phyloP scores from a whole-genome alignment of 2,113 vertebrate species.

The Microtus pennsylvanicus region DNA sequence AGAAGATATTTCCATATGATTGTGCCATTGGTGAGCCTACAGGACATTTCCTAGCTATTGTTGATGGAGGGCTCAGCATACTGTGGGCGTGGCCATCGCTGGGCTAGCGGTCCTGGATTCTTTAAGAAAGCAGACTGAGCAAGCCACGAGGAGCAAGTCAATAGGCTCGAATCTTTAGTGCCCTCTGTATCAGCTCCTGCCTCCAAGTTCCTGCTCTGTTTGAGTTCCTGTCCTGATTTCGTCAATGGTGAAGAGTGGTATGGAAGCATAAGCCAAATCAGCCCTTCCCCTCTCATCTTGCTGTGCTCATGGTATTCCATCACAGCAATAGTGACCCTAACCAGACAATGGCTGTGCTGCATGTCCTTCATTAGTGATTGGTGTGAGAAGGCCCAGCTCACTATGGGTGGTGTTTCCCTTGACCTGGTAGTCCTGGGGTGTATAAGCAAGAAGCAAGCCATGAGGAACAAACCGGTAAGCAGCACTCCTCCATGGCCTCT shows the following conservation, averaged over 20 bases:
- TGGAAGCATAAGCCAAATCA: background rate
- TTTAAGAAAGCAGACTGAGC: background rate
- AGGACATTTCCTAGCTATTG: background rate
- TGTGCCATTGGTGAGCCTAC: background rate
- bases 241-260: background rate
- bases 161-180: background rate
- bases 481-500: background rate
- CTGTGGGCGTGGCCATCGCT: background rate
- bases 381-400: background rate
- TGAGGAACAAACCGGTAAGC: background rate
- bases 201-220: background rate
- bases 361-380: background rate
- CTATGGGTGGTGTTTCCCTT: background rate
- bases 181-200: background rate
- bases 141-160: background rate
- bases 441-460: background rate
- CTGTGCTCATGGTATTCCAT: background rate
- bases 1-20: background rate
- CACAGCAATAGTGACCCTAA: background rate
- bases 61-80: background rate
- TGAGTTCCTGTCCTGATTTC: background rate
- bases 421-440: background rate
- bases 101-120: background rate
- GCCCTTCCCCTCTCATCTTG: background rate
- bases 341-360: background rate